phyloP scores from a whole-genome alignment of 2,797 vertebrate species.

The Triplophysa bombifrons region DNA sequence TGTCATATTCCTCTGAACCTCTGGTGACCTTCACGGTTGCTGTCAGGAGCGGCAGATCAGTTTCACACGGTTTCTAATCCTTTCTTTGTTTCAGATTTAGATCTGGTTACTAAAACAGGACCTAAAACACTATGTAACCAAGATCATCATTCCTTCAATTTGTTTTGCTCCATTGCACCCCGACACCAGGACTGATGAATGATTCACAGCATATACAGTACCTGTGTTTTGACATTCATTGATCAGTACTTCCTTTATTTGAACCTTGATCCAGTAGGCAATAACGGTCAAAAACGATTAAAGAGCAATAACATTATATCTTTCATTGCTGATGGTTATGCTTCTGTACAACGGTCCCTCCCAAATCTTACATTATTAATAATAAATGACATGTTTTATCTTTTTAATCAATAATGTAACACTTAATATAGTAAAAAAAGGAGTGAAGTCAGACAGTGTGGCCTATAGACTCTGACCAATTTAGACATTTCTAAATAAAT shows the following conservation, averaged over 20 bases:
- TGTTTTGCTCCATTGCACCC: not conserved
- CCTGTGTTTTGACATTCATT: not conserved
- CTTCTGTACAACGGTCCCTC: not conserved
- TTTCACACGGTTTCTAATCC: constrained; percentile 8
- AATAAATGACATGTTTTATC: not conserved
- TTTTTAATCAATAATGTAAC: not conserved
- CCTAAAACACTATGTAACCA: not conserved
- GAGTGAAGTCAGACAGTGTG: no score
- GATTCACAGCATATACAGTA: not conserved
- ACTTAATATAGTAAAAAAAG: no score
- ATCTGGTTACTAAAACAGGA: constrained; percentile 27
- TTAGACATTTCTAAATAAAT: no score
- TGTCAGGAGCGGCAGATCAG: constrained; percentile 1
- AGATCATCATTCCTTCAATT: constrained; percentile 8
- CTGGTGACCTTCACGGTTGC: not conserved
- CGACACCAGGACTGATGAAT: not conserved
- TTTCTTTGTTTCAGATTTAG: constrained; percentile 28
- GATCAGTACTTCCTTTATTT: not conserved
- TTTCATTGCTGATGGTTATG: not conserved
- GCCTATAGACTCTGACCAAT: no score
- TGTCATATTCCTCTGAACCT: not conserved
- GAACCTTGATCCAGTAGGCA: not conserved
- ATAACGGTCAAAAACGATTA: not conserved
- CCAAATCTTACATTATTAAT: not conserved
- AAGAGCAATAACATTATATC: not conserved